A percentile compares a stretch with the other conserved stretches of the same genome.
Evolutionary conservation across 2,797 vertebrate genomes (phyloP).

Genomic region (Pygocentrus nattereri): DNA sequence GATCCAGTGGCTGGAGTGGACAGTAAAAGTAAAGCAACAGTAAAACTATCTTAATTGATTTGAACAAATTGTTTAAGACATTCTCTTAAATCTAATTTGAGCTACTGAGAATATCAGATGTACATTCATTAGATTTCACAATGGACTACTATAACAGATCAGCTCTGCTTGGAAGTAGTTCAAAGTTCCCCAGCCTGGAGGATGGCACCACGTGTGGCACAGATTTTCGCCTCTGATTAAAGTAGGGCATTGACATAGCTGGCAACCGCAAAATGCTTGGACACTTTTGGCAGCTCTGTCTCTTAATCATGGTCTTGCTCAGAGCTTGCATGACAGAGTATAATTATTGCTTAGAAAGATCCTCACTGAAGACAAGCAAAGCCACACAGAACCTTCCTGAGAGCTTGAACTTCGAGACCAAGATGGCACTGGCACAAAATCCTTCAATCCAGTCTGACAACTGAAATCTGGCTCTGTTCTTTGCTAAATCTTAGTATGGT

Average conservation of each 20-base stretch:
- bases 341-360: conserved; percentile 57
- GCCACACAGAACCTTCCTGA: conserved; percentile 1
- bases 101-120: conserved; percentile 71
- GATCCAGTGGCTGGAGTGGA: background rate
- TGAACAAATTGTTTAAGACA: conserved; percentile 58
- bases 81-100: conserved; percentile 58
- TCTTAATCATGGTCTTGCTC: conserved; percentile 39
- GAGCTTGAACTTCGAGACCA: conserved; percentile 1
- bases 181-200: conserved; percentile 72
- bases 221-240: conserved; percentile 61
- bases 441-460: background rate
- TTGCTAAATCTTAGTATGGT: background rate
- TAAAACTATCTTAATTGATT: conserved; percentile 13
- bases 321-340: conserved; percentile 58
- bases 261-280: conserved; percentile 48
- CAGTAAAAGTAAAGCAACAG: background rate
- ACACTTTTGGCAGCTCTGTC: conserved; percentile 39
- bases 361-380: conserved; percentile 37
- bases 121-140: conserved; percentile 72
- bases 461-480: background rate
- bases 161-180: conserved; percentile 71
- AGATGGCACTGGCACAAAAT: background rate
- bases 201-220: conserved; percentile 64
- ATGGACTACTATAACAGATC: conserved; percentile 75
- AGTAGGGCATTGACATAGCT: conserved; percentile 74